Evolutionary conservation across 2,888 invertebrate genomes (phyloP).

Genomic region (Parnassius mnemosyne): DNA sequence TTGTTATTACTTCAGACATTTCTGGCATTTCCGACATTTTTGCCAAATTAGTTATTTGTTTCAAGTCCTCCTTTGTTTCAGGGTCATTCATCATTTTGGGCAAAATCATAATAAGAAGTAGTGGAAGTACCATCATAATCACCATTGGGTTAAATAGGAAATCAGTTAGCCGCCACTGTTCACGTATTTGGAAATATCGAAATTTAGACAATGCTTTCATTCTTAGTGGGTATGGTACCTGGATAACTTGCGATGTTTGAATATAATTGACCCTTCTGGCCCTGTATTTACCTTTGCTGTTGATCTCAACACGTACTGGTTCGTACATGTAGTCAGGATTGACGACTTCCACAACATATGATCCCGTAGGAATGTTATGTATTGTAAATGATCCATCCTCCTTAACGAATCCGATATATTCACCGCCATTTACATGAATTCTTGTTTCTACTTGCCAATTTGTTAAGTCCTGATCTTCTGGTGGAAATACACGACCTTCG

Average conservation of each 20-base stretch:
- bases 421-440: slow-evolving; percentile 93
- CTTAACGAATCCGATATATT: slow-evolving; percentile 92
- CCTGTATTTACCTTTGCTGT: slow-evolving; percentile 97
- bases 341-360: slow-evolving; percentile 95
- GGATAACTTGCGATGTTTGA: slow-evolving; percentile 93
- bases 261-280: slow-evolving; percentile 96
- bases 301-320: slow-evolving; percentile 97
- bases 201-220: slow-evolving; percentile 90
- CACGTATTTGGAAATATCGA: slow-evolving; percentile 94
- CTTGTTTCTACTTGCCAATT: slow-evolving; percentile 90
- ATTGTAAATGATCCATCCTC: slow-evolving; percentile 95
- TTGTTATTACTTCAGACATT: slow-evolving; percentile 96
- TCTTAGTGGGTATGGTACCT: slow-evolving; percentile 95
- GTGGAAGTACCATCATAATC: slow-evolving; percentile 97
- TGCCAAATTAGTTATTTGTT: slow-evolving; percentile 91
- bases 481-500: slow-evolving; percentile 90
- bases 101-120: slow-evolving; percentile 93
- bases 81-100: slow-evolving; percentile 99
- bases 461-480: slow-evolving; percentile 80
- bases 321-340: slow-evolving; percentile 96
- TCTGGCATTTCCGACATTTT: slow-evolving; percentile 95
- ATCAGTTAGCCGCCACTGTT: slow-evolving; percentile 98
- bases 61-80: slow-evolving; percentile 97
- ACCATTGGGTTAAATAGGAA: slow-evolving; percentile 98
- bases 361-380: slow-evolving; percentile 93